Evolutionary conservation across 2,888 invertebrate species (phyloP).

Genomic region (Drosophila prostipennis): DNA sequence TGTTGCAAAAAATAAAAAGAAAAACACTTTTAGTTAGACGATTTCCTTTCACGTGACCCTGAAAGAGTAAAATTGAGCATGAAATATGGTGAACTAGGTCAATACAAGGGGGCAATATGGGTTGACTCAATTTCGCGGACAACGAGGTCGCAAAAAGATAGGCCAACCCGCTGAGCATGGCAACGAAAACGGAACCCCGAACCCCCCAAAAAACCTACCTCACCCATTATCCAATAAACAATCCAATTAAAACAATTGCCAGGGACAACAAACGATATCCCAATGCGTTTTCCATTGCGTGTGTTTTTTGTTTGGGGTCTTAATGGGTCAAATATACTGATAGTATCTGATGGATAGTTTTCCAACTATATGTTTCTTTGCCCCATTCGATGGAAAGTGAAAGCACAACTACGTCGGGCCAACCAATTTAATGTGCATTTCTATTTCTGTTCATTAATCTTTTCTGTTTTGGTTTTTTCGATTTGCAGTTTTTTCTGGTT

Average conservation of each 20-base stretch:
- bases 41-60: slow-evolving; percentile 50
- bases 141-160: slow-evolving; percentile 66
- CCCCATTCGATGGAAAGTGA: slow-evolving; percentile 42
- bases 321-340: slow-evolving; percentile 19
- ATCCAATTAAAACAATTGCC: slow-evolving; percentile 74
- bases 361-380: slow-evolving; percentile 10
- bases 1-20: slow-evolving; percentile 44
- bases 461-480: slow-evolving; percentile 33
- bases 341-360: slow-evolving; percentile 14
- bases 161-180: slow-evolving; percentile 56
- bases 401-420: slow-evolving; percentile 33
- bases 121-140: slow-evolving; percentile 53
- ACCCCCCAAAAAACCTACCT: slow-evolving; percentile 7
- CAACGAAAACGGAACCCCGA: slow-evolving; percentile 37
- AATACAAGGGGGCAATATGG: slow-evolving; percentile 65
- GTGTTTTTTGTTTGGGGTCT: slow-evolving; percentile 18
- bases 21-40: slow-evolving; percentile 17
- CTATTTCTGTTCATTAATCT: slow-evolving; percentile 63
- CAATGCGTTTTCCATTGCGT: slow-evolving; percentile 67
- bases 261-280: slow-evolving; percentile 51
- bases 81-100: slow-evolving; percentile 59
- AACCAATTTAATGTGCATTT: slow-evolving; percentile 59
- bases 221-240: slow-evolving; percentile 58
- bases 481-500: slow-evolving; percentile 14
- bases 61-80: slow-evolving; percentile 35